Conservation (phyloP, 2,113 vertebrate genomes). For the Mesitornis unicolor region DNA sequence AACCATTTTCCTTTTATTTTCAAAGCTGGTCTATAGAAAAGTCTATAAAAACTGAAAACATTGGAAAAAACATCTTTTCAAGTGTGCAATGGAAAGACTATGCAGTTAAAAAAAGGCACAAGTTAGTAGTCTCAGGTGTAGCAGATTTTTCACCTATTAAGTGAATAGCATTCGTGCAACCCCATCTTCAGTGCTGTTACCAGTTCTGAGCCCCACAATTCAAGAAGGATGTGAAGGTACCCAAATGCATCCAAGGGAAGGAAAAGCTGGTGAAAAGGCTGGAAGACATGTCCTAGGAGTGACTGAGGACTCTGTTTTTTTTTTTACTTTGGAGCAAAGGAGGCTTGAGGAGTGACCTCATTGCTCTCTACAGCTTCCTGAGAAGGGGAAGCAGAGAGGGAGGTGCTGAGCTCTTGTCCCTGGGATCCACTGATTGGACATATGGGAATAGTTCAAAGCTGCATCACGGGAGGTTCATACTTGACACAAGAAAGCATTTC, state of each 20-base stretch:
- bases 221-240: rapidly evolving
- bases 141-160: background rate
- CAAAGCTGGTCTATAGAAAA: background rate
- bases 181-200: background rate
- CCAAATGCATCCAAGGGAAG: rapidly evolving
- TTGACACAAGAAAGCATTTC: background rate
- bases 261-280: background rate
- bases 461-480: rapidly evolving
- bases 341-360: rapidly evolving
- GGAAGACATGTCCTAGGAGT: background rate
- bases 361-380: background rate
- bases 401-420: background rate
- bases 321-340: background rate
- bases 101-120: background rate
- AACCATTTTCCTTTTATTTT: background rate
- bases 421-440: rapidly evolving
- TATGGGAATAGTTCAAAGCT: background rate
- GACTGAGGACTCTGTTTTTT: background rate
- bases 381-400: background rate
- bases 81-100: background rate
- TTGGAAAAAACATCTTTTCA: background rate
- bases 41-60: background rate
- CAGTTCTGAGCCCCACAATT: background rate
- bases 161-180: rapidly evolving
- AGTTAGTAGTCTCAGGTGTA: background rate